phyloP scores from a whole-genome alignment of 2,888 invertebrate genomes.

The Epinotia bilunana region DNA sequence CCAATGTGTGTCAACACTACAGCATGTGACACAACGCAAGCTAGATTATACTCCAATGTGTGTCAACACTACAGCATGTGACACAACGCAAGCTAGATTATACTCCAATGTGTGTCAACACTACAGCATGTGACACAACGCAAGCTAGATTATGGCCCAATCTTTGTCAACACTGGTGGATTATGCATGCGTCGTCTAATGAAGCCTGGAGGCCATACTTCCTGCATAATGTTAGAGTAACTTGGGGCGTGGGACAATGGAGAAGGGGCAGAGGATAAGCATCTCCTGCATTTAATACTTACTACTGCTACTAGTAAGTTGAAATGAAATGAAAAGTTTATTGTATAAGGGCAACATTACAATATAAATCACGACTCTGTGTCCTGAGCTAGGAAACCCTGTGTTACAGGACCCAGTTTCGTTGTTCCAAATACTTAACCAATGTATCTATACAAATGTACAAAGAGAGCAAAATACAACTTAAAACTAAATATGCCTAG shows the following conservation, averaged over 20 bases:
- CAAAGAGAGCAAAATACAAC: too few species aligned
- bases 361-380: too few species aligned
- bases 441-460: too few species aligned
- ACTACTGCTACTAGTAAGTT: too few species aligned
- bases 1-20: constrained; percentile 38
- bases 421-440: too few species aligned
- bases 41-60: constrained; percentile 28
- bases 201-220: constrained; percentile 21
- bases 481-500: too few species aligned
- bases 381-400: too few species aligned
- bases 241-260: constrained; percentile 11
- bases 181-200: constrained; percentile 25
- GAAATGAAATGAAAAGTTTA: too few species aligned
- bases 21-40: not conserved
- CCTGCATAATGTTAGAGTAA: constrained; percentile 25
- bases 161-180: constrained; percentile 32
- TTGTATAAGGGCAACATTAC: too few species aligned
- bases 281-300: too few species aligned
- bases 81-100: constrained; percentile 9
- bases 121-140: not conserved
- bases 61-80: constrained; percentile 28
- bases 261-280: not conserved
- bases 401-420: too few species aligned
- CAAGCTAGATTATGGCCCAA: constrained; percentile 19
- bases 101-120: constrained; percentile 37